Base-by-base conservation (phyloP, 1,140 invertebrate species). In the Drosophila teissieri region DNA sequence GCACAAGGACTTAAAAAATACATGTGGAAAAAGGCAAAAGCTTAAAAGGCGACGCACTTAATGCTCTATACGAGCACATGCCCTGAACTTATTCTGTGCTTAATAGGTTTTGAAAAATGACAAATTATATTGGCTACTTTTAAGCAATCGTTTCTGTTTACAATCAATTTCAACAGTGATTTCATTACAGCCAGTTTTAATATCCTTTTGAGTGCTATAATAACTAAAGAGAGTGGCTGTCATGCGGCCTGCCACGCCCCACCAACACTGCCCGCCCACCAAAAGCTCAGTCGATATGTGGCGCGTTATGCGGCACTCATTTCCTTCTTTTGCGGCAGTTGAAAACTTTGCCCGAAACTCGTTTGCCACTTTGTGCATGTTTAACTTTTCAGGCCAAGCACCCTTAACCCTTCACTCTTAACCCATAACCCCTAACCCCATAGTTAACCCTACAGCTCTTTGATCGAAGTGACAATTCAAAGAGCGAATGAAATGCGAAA, bases 331-430 rank as follows among this genome's bases (percentile, higher is more conserved):
- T 67, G 46, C 63, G 64, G 55, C 73, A 62, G 81, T 73, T 77
- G 63, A 73, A 77, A 83, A 83, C 62, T 77, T 84, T 76, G 36
- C 24, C 57, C 70, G 62, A 62, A 64, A 70, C 75, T 63, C 55
- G 44, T 76, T 72, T 56, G 55, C 65, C 62, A 70, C 80, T 83
- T 84, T 84, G 80, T 84, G 81, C 76, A 84, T 84, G 80, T 77
- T 84, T 84, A 84, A 84, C 76, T 84, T 84, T 83, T 58, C 46
- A 24, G 53, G 51, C 52, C 56, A 27, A 54, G 19, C 22, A 34
- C 37, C 14, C 48, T 12, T 34, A 51, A 27, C 34, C 12, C 55
- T 3, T 3, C 5, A 2, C 15, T 45, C n/a, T 4, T 39, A 22
- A n/a, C 14, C 15, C 5, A 0, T 27, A 11, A 22, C 19, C 19